Percentiles rank a stretch among this genome's conserved stretches.
These are phyloP conservation scores for Dendroctonus ponderosae DNA, from an alignment of 1,140 invertebrate genomes.

Conservation along the genomic window DNA sequence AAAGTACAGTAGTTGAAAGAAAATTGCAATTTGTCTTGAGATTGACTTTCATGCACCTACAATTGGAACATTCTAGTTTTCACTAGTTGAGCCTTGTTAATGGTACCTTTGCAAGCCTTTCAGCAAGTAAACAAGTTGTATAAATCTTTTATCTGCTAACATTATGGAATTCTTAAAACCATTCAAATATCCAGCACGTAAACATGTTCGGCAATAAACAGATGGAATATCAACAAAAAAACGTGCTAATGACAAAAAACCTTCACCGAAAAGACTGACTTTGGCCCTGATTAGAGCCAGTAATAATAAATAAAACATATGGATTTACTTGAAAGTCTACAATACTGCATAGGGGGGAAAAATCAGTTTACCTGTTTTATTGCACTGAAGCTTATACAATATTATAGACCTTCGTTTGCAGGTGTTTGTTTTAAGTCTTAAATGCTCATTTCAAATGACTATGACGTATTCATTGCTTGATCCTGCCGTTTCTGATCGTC, in stretches of 20 bases:
- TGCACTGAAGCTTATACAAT: background rate
- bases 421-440: constrained; percentile 15
- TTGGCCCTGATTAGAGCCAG: background rate
- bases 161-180: no score
- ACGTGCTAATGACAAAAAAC: background rate
- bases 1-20: no score
- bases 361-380: background rate
- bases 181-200: no score
- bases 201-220: no score
- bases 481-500: constrained; percentile 12
- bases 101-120: no score
- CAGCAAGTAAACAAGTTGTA: no score
- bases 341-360: background rate
- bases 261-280: background rate
- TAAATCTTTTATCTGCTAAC: no score
- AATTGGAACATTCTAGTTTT: no score
- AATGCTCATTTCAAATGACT: constrained; percentile 36
- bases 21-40: no score
- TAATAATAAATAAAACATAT: background rate
- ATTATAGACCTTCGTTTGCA: constrained; percentile 4
- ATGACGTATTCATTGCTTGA: constrained; percentile 33
- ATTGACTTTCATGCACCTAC: no score
- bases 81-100: no score
- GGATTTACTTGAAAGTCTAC: background rate
- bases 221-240: background rate